Conservation (phyloP, 1,140 invertebrate genomes). For the Drepana arcuata region DNA sequence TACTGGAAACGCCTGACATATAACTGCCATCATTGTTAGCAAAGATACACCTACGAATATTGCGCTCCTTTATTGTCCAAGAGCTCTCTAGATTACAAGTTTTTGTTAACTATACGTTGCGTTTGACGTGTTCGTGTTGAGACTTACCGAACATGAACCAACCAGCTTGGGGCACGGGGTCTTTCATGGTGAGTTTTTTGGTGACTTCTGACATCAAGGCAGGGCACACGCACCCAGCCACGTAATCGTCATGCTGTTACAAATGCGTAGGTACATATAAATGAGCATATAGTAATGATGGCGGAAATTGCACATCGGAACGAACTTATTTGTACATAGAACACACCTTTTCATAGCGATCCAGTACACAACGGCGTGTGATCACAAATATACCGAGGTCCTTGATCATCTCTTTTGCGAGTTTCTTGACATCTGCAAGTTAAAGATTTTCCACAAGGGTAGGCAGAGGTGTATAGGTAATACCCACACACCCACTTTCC, state of each 20-base stretch:
- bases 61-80: too few species aligned
- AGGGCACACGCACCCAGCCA: conserved; percentile 37
- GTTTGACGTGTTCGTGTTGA: too few species aligned
- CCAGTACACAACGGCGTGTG: conserved; percentile 50
- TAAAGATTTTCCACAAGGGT: too few species aligned
- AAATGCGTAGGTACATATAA: background rate
- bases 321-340: too few species aligned
- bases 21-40: too few species aligned
- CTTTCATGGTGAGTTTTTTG: conserved; percentile 34
- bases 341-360: conserved; percentile 57
- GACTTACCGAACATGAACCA: conserved; percentile 62
- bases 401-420: conserved; percentile 45
- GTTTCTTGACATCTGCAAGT: conserved; percentile 28
- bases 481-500: too few species aligned
- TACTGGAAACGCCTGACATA: too few species aligned
- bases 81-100: too few species aligned
- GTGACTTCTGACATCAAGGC: conserved; percentile 46
- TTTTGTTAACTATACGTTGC: too few species aligned
- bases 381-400: conserved; percentile 47
- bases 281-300: background rate
- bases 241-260: conserved; percentile 42
- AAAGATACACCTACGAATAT: too few species aligned
- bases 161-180: conserved; percentile 40
- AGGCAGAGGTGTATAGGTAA: too few species aligned
- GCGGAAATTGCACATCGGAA: too few species aligned